Conservation (phyloP, 2,888 invertebrate species). For the Antheraea yamamai region DNA sequence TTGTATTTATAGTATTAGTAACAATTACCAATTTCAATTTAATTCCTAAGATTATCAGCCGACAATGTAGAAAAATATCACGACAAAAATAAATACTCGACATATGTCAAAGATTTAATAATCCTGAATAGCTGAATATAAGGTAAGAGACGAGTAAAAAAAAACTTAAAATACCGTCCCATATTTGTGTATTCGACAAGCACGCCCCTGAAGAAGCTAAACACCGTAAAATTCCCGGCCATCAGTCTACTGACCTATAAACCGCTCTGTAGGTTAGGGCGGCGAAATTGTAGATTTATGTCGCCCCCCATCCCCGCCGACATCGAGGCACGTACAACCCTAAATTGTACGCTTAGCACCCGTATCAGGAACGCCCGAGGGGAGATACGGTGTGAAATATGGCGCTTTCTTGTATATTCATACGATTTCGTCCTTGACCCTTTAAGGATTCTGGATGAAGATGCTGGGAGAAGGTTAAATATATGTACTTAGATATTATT, state of each 20-base stretch:
- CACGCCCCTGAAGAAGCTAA: conserved; percentile 7
- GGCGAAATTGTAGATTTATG: conserved; percentile 38
- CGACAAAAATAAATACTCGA: no score
- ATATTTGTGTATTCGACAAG: not conserved
- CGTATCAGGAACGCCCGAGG: conserved; percentile 14
- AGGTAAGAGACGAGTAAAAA: not conserved
- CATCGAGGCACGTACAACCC: conserved; percentile 33
- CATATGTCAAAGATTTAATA: no score
- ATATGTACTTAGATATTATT: not conserved
- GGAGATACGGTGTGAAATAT: conserved; percentile 14
- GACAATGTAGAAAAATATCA: no score
- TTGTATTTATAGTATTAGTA: no score
- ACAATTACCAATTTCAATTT: no score
- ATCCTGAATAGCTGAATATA: not conserved
- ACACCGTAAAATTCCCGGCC: conserved; percentile 13
- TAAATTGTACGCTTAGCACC: conserved; percentile 41
- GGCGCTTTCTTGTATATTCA: conserved; percentile 12
- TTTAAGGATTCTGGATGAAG: not conserved
- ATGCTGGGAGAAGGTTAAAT: not conserved
- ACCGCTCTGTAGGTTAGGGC: conserved; percentile 14
- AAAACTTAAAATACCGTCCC: not conserved
- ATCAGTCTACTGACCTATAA: conserved; percentile 22
- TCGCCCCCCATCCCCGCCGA: conserved; percentile 25
- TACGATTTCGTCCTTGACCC: conserved; percentile 13
- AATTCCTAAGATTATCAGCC: no score